Percentiles rank a stretch among this genome's conserved stretches.
Conservation (phyloP, 35 echinoderm and acorn worm species). For the Acanthaster planci region DNA sequence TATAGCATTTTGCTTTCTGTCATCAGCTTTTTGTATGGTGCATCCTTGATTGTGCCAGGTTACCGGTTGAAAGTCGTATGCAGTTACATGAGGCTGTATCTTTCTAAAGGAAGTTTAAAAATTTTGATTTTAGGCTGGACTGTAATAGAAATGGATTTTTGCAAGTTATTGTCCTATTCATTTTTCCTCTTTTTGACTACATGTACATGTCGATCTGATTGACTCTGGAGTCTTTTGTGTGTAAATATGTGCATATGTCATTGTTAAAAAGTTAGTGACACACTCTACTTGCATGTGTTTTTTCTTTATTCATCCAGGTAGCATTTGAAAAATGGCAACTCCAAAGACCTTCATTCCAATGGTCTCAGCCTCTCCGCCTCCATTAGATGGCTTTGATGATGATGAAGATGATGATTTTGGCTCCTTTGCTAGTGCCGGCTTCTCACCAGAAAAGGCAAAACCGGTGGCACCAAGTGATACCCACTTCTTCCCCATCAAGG, state of each 20-base stretch:
- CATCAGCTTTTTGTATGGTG: too few species aligned
- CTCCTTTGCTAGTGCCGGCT: conserved; percentile 60
- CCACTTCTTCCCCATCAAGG: conserved; percentile 39
- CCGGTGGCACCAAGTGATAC: not conserved
- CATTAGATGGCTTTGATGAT: conserved; percentile 64
- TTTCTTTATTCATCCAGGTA: not conserved
- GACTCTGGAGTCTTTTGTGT: too few species aligned
- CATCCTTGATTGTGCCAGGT: too few species aligned
- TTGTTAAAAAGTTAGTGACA: not conserved
- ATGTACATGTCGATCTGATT: not conserved
- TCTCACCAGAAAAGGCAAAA: conserved; percentile 36
- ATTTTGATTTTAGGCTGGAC: too few species aligned
- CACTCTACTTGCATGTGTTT: not conserved
- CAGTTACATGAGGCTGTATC: too few species aligned
- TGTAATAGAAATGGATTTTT: not conserved
- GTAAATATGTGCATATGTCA: too few species aligned
- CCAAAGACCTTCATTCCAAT: conserved; percentile 74
- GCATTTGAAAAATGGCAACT: conserved; percentile 48
- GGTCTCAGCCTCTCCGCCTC: conserved; percentile 72
- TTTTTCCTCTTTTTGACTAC: not conserved
- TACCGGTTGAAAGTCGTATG: too few species aligned
- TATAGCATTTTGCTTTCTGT: too few species aligned
- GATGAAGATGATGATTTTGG: conserved; percentile 86
- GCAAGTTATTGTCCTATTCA: not conserved
- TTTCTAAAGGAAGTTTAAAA: too few species aligned